phyloP scores from a whole-genome alignment of 2,888 invertebrate genomes.

The Aleiodes testaceus region DNA sequence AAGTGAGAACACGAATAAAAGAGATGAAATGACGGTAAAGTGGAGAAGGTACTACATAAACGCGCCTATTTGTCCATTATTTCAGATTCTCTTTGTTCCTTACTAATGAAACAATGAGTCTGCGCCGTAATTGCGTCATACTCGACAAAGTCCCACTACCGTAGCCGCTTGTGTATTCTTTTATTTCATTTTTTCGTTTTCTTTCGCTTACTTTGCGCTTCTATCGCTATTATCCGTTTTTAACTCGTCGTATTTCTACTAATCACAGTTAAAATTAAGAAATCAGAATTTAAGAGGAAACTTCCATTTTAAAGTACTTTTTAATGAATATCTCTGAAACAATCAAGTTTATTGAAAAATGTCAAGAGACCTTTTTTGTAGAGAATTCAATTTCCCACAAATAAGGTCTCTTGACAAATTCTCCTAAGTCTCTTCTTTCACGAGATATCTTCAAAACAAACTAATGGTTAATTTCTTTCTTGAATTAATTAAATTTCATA shows the following conservation, averaged over 20 bases:
- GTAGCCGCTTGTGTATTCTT: slow-evolving; percentile 2
- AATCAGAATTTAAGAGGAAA: too few species aligned
- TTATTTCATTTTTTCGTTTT: slow-evolving; percentile 13
- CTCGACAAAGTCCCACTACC: slow-evolving; percentile 27
- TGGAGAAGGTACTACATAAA: slow-evolving; percentile 66
- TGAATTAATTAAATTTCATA: neutral
- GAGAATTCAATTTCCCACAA: too few species aligned
- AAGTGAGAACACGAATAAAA: slow-evolving; percentile 37
- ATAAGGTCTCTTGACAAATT: too few species aligned
- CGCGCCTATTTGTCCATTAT: slow-evolving; percentile 73
- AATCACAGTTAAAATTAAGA: neutral
- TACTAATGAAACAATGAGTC: slow-evolving; percentile 73
- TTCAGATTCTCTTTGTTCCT: slow-evolving; percentile 72
- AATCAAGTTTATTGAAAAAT: too few species aligned
- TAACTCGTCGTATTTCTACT: neutral
- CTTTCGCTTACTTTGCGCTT: slow-evolving; percentile 10
- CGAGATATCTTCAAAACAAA: too few species aligned
- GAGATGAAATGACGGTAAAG: slow-evolving; percentile 41
- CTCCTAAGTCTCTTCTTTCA: too few species aligned
- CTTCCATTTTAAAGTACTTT: too few species aligned
- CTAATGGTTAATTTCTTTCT: too few species aligned
- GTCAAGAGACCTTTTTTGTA: too few species aligned
- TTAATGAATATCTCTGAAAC: too few species aligned
- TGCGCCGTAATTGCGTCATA: slow-evolving; percentile 67
- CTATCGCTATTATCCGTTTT: slow-evolving; percentile 3